Percentiles rank a stretch among this genome's conserved stretches.
Evolutionary conservation across 2,888 invertebrate species (phyloP).

Genomic region (Parnassius smintheus): DNA sequence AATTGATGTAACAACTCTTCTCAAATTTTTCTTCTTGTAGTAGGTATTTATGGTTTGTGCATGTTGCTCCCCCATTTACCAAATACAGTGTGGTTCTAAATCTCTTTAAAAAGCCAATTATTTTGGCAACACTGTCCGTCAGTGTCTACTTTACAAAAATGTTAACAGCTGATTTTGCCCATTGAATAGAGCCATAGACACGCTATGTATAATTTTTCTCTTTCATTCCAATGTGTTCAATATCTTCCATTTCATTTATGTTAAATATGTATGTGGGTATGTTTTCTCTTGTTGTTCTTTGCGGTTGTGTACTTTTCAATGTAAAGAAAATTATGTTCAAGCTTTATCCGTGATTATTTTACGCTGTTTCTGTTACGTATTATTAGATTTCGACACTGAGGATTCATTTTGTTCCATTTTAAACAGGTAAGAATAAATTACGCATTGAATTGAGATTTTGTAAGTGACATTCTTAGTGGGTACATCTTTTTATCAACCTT

Average conservation of each 20-base stretch:
- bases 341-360: slow-evolving; percentile 52
- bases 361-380: slow-evolving; percentile 42
- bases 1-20: too few relatives aligned
- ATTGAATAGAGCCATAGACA: slow-evolving; percentile 29
- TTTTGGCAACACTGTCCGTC: too few relatives aligned
- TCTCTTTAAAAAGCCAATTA: too few relatives aligned
- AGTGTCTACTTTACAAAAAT: background rate
- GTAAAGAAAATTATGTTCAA: slow-evolving; percentile 56
- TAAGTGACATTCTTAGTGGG: slow-evolving; percentile 55
- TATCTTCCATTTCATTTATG: slow-evolving; percentile 37
- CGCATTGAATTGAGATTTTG: slow-evolving; percentile 58
- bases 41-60: too few relatives aligned
- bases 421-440: slow-evolving; percentile 63
- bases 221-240: slow-evolving; percentile 38
- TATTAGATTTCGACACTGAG: slow-evolving; percentile 52
- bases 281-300: slow-evolving; percentile 67
- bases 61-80: too few relatives aligned
- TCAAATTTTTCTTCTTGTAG: too few relatives aligned
- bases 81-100: too few relatives aligned
- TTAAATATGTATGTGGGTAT: slow-evolving; percentile 45
- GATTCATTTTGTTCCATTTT: slow-evolving; percentile 34
- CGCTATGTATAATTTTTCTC: slow-evolving; percentile 32
- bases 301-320: slow-evolving; percentile 57
- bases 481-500: slow-evolving; percentile 69
- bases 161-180: slow-evolving; percentile 60